Base-by-base conservation (phyloP, 2,888 invertebrate genomes). In the Clostera curtula region DNA sequence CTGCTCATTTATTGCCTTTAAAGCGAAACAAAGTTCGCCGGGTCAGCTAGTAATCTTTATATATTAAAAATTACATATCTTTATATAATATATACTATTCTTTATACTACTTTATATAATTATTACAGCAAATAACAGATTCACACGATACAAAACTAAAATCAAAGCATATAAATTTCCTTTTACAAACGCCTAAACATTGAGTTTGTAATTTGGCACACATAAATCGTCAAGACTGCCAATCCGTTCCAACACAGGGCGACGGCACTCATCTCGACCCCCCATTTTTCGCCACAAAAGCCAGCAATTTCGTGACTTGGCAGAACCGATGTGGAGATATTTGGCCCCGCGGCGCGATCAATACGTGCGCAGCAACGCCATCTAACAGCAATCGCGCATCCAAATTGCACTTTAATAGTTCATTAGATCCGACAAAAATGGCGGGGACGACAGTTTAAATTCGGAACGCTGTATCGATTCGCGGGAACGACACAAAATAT, bases 381-480 rank as follows among this genome's bases (percentile, higher is more conserved):
- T 76, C 80, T 79, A 79, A 59, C 63, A 46, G 49, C 67, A 67
- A 71, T 68, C 80, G 82, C 82, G 82, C 82, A 83, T 71, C 74
- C 69, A 80, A 83, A 82, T 83, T 80, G 74, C 82, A 83, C 57
- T 83, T 82, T 83, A 83, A 83, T 83, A 83, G 82, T 83, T 82
- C 82, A 83, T 83, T 82, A 83, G 82, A 79, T 79, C 76, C 68
- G 57, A 60, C 75, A 79, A 77, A 80, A 80, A 82, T 80, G 80
- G 79, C 72, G 75, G 77, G 73, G 75, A 72, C 59, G 52, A 63
- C 70, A 68, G 75, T 80, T 83, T 82, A 79, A 83, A 82, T 79
- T 79, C 69, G 68, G 77, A 65, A 72, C 72, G 64, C 47, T 64
- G 42, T 79, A 83, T 83, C 68, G 82, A 82, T 82, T 77, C 56